Conservation (phyloP, 2,888 invertebrate genomes). For the Cerceris rybyensis region DNA sequence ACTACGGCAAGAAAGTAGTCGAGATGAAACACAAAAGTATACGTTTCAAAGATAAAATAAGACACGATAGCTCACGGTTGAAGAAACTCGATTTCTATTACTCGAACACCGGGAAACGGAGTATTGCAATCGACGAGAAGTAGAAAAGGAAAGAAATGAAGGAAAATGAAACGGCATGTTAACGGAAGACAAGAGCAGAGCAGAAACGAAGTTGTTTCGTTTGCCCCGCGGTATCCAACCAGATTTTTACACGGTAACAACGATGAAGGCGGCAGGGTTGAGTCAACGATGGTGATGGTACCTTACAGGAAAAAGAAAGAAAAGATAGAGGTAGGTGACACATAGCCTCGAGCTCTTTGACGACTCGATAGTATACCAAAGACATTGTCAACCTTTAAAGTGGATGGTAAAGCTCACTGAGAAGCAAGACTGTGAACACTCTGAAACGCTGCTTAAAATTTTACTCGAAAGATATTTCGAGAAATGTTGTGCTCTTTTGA, state of each 20-base stretch:
- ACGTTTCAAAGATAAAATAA: not conserved
- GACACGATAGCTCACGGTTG: not conserved
- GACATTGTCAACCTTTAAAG: slow-evolving; percentile 12
- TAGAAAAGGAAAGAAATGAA: not conserved
- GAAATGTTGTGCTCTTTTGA: too few species aligned
- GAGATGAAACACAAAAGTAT: slow-evolving; percentile 4
- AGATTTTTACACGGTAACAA: not conserved
- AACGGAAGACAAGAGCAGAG: not conserved
- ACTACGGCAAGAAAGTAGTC: not conserved
- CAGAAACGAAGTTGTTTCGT: not conserved
- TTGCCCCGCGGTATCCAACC: slow-evolving; percentile 10
- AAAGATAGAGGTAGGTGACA: slow-evolving; percentile 1
- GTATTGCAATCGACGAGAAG: not conserved
- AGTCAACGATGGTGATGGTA: not conserved
- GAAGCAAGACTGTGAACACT: not conserved
- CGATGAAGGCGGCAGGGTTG: not conserved
- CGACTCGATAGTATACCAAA: slow-evolving; percentile 10
- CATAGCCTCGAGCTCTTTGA: slow-evolving; percentile 10
- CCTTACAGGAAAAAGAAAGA: not conserved
- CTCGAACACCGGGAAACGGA: not conserved
- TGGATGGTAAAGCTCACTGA: slow-evolving; percentile 30
- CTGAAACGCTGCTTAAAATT: not conserved
- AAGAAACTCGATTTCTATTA: not conserved
- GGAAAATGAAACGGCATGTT: not conserved
- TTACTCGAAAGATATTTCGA: too few species aligned